Base-by-base conservation (phyloP, 2,113 vertebrate species). In the Trochalopteron elliotii region DNA sequence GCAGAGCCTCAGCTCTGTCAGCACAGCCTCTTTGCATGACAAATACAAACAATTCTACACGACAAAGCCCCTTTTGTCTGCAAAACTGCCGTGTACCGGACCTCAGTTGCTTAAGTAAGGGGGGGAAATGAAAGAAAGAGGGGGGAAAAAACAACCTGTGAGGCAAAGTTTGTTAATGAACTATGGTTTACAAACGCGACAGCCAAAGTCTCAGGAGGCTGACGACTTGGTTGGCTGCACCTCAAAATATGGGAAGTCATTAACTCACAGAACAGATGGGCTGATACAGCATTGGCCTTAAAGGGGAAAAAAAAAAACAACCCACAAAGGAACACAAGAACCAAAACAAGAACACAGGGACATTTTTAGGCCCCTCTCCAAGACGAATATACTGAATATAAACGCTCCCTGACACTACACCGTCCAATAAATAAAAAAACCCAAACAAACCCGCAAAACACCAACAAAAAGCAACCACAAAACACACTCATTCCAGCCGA, bases 1-100 rank as follows among this genome's bases (percentile, higher is more conserved):
- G 93, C 93, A 90, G 65, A 85, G 91, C 67, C 74, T 70, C 65
- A 23, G 87, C 68, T 61, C 77, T 77, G 94, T 80, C 87, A 87
- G 81, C 19, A 5, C 53, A 59, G 75, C 70, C 79, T 71, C 91
- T 93, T 24, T 87, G 69, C 95, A 91, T 82, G 69, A 95, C 93
- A 94, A 94, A 75, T 74, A 91, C 47, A 80, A 93, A 91, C 93
- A 90, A 80, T 86, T 83, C 80, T n/a, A 33, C 64, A 39, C 30
- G 4, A 95, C 93, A 96, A 89, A 96, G 87, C 42, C 78, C 81
- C 70, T 95, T 94, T 89, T 97, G 92, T 95, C 92, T 11, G 35
- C 39, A 27, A 30, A 87, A 87, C 52, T 59, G 77, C 80, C 45
- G 4, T 30, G n/a, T n/a, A 31, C 44, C 5, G 20, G 61, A 78